phyloP scores from a whole-genome alignment of 2,113 vertebrate genomes.

The Carlito syrichta region DNA sequence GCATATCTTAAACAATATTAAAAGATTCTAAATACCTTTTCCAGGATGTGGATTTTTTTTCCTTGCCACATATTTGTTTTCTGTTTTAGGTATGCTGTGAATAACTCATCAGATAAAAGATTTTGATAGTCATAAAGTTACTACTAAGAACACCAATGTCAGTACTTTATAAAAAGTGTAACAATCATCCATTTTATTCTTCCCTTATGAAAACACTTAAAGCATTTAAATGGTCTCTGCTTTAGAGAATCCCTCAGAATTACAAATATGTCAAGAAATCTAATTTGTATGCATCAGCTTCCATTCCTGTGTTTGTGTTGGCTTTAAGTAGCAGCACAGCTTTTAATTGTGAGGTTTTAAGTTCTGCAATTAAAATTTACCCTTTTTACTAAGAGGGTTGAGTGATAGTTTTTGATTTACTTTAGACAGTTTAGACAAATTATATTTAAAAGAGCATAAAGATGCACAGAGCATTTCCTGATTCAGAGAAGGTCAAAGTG shows the following conservation, averaged over 20 bases:
- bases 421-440: constrained; percentile 94
- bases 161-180: constrained; percentile 63
- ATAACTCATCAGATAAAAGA: neutral
- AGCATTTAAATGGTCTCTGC: constrained; percentile 58
- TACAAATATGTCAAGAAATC: constrained; percentile 76
- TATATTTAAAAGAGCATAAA: constrained; percentile 93
- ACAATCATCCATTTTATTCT: constrained; percentile 52
- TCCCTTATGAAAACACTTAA: constrained; percentile 66
- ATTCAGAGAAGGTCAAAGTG: constrained; percentile 85
- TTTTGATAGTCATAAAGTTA: constrained; percentile 65
- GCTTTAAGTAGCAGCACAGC: constrained; percentile 90
- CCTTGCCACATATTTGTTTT: neutral
- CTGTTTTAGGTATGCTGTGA: neutral
- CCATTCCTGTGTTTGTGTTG: constrained; percentile 89
- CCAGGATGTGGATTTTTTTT: neutral
- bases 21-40: neutral
- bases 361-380: constrained; percentile 97
- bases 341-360: constrained; percentile 98
- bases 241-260: constrained; percentile 72
- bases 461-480: constrained; percentile 91
- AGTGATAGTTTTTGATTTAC: constrained; percentile 93
- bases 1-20: neutral
- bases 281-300: constrained; percentile 90
- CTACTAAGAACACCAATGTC: constrained; percentile 64
- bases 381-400: constrained; percentile 91